Conservation (phyloP, 2,113 vertebrate genomes). For the Marmota flaviventris region DNA sequence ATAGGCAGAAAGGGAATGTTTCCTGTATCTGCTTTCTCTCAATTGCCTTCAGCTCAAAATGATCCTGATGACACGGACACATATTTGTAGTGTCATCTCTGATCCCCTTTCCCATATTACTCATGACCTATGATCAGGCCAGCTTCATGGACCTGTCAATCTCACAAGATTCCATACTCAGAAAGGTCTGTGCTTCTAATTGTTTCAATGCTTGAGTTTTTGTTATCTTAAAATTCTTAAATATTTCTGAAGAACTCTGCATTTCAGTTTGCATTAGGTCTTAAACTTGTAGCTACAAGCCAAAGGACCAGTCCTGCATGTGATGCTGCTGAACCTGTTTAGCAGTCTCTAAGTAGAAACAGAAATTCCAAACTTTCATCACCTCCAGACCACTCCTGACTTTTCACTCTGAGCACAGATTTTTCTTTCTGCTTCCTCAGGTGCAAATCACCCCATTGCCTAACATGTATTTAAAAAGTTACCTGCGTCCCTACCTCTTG, state of each 20-base stretch:
- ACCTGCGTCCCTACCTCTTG: background rate
- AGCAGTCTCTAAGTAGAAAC: background rate
- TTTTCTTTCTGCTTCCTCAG: background rate
- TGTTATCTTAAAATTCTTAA: conserved; percentile 1
- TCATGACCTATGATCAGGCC: background rate
- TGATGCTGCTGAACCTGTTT: background rate
- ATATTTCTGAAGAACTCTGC: background rate
- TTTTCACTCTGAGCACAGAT: background rate
- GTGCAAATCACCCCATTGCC: background rate
- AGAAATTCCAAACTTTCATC: background rate
- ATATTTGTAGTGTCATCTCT: background rate
- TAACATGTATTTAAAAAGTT: background rate
- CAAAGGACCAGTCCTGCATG: rapidly evolving
- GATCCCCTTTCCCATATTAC: background rate
- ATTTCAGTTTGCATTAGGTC: background rate
- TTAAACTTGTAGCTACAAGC: background rate
- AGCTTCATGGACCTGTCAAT: background rate
- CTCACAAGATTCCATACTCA: background rate
- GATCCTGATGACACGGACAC: background rate
- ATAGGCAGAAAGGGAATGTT: background rate
- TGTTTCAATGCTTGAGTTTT: background rate
- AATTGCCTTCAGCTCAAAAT: background rate
- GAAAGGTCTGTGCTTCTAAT: background rate
- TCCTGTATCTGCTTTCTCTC: background rate
- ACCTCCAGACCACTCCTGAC: background rate